Conservation (phyloP, 2,113 vertebrate species). For the Pavo muticus region DNA sequence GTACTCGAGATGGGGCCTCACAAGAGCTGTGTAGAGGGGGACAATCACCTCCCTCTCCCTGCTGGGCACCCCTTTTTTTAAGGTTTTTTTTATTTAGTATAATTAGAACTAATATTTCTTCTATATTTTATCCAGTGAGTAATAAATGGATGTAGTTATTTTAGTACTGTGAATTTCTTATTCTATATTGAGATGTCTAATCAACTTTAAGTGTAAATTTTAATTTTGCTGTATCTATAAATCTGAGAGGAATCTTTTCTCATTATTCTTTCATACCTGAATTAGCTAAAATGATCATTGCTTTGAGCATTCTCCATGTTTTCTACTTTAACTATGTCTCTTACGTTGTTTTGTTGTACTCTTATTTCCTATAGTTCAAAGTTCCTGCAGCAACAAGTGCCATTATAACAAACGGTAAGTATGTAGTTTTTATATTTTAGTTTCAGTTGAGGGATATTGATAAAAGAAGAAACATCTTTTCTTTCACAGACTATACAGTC, state of each 20-base stretch:
- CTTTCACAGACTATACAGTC: background rate
- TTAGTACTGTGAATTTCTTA: background rate
- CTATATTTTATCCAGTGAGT: background rate
- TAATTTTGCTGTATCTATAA: background rate
- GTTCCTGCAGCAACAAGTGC: slow-evolving; percentile 87
- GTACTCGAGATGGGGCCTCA: too few species aligned
- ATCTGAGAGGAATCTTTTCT: background rate
- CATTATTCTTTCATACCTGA: background rate
- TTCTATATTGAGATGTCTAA: background rate
- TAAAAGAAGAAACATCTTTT: background rate
- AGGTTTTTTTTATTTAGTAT: background rate
- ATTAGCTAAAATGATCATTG: background rate
- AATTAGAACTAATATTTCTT: background rate
- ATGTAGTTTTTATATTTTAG: background rate
- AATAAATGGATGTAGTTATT: background rate
- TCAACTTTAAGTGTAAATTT: background rate
- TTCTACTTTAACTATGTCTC: background rate
- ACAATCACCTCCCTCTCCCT: too few species aligned
- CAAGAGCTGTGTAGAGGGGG: too few species aligned
- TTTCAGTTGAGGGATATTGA: background rate
- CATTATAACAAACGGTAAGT: slow-evolving; percentile 88
- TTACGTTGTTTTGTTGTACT: background rate
- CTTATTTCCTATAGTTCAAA: slow-evolving; percentile 79
- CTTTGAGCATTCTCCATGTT: background rate
- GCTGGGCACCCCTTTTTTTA: background rate